A percentile compares a stretch with the other conserved stretches of the same genome.
Conservation (phyloP, 2,888 invertebrate species). For the Drosophila paranaensis region DNA sequence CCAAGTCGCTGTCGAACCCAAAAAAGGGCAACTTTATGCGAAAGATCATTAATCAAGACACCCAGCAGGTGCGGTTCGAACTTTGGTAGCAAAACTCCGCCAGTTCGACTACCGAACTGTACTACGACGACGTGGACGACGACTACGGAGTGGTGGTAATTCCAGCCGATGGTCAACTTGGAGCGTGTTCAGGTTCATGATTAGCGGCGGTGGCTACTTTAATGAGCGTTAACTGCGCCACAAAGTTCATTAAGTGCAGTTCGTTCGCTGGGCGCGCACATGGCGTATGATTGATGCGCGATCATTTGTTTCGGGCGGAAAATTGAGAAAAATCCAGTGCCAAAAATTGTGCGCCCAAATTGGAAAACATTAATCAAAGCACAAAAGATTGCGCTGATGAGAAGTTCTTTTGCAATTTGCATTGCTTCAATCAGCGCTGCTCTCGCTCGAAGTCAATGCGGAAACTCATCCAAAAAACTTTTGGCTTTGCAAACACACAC, state of each 20-base stretch:
- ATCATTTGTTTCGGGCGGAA: slow-evolving; percentile 58
- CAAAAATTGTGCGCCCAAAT: slow-evolving; percentile 69
- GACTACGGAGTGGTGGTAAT: slow-evolving; percentile 17
- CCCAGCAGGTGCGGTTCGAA: slow-evolving; percentile 75
- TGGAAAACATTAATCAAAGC: slow-evolving; percentile 73
- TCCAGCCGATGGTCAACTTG: slow-evolving; percentile 37
- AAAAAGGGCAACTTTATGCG: slow-evolving; percentile 65
- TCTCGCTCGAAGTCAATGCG: slow-evolving; percentile 56
- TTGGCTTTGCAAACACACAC: slow-evolving; percentile 19
- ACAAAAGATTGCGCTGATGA: slow-evolving; percentile 39
- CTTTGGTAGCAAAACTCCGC: slow-evolving; percentile 62
- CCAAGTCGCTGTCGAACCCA: slow-evolving; percentile 36
- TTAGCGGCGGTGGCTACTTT: slow-evolving; percentile 76
- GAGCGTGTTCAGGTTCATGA: slow-evolving; percentile 50
- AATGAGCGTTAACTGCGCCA: slow-evolving; percentile 79
- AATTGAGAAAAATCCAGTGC: slow-evolving; percentile 58
- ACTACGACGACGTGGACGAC: slow-evolving; percentile 37
- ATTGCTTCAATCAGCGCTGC: slow-evolving; percentile 45
- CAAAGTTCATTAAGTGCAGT: slow-evolving; percentile 77
- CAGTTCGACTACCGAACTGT: slow-evolving; percentile 73
- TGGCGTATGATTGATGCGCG: slow-evolving; percentile 74
- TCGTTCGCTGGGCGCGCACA: slow-evolving; percentile 35
- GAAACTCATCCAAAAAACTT: slow-evolving; percentile 61
- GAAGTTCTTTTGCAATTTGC: slow-evolving; percentile 54
- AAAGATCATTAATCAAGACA: slow-evolving; percentile 75